phyloP scores from a whole-genome alignment of 2,113 vertebrate genomes.

The Petrocephalus microphthalmus region DNA sequence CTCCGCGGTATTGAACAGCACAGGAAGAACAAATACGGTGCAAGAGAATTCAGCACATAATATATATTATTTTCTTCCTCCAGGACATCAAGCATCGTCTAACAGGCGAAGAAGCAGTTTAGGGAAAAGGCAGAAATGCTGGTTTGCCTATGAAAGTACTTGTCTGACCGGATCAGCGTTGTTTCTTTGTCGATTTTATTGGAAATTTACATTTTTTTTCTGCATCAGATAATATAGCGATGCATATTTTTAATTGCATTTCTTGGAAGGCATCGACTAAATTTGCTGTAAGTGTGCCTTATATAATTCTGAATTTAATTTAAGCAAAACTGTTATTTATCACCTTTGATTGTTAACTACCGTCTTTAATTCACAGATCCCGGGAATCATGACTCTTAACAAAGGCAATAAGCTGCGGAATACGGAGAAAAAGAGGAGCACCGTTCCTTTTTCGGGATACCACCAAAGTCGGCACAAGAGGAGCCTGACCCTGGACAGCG shows the following conservation, averaged over 20 bases:
- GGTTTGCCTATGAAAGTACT: slow-evolving; percentile 18
- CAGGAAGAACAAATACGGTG: not conserved
- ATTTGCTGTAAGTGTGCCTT: slow-evolving; percentile 11
- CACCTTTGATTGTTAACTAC: slow-evolving; percentile 10
- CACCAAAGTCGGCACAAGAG: slow-evolving; percentile 78
- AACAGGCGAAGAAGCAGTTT: slow-evolving; percentile 38
- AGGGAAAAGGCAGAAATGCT: slow-evolving; percentile 24
- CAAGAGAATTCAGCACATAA: not conserved
- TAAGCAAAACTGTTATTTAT: not conserved
- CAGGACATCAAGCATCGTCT: slow-evolving; percentile 20
- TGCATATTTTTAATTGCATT: slow-evolving; percentile 11
- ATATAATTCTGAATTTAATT: not conserved
- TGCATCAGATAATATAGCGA: not conserved
- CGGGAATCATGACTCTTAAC: slow-evolving; percentile 79
- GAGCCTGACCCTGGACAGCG: slow-evolving; percentile 86
- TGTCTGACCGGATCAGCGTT: not conserved
- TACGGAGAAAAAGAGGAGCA: slow-evolving; percentile 79
- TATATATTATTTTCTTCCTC: not conserved
- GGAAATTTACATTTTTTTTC: not conserved
- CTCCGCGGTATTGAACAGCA: slow-evolving; percentile 37
- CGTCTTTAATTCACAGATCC: slow-evolving; percentile 39
- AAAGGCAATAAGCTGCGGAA: slow-evolving; percentile 71
- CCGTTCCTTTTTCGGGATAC: slow-evolving; percentile 75
- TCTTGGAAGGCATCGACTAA: not conserved
- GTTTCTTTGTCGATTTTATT: not conserved